These are phyloP conservation scores for Apostichopus leukothele DNA, from an alignment of 53 echinoderm and acorn worm species.

Conservation along the genomic window DNA sequence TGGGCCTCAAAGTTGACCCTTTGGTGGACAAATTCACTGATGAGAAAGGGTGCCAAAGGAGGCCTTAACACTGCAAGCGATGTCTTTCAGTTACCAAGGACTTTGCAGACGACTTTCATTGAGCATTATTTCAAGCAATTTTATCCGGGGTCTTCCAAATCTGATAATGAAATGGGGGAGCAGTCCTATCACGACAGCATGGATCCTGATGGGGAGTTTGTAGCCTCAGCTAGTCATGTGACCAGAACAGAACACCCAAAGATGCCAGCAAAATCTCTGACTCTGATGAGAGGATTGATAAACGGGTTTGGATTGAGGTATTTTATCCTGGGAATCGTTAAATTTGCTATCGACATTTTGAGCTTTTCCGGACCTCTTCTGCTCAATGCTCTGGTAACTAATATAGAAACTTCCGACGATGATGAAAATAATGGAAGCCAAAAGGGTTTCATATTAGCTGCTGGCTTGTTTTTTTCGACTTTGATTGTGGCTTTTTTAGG, in stretches of 20 bases:
- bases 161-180: slow-evolving; percentile 41
- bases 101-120: slow-evolving; percentile 59
- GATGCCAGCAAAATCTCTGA: slow-evolving; percentile 24
- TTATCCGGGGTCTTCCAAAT: slow-evolving; percentile 50
- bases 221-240: slow-evolving; percentile 48
- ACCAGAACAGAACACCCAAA: slow-evolving; percentile 18
- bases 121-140: slow-evolving; percentile 62
- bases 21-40: slow-evolving; percentile 88
- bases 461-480: slow-evolving; percentile 76
- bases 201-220: slow-evolving; percentile 3
- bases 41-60: slow-evolving; percentile 85
- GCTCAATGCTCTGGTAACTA: slow-evolving; percentile 84
- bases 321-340: slow-evolving; percentile 83
- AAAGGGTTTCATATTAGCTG: slow-evolving; percentile 86
- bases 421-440: slow-evolving; percentile 52
- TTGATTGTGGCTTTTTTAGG: slow-evolving; percentile 71
- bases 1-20: slow-evolving; percentile 69
- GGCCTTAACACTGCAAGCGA: slow-evolving; percentile 66
- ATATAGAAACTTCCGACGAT: slow-evolving; percentile 72
- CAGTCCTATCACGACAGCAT: not conserved
- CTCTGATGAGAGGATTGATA: slow-evolving; percentile 67
- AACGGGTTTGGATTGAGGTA: slow-evolving; percentile 77
- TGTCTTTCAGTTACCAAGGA: slow-evolving; percentile 83
- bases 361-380: slow-evolving; percentile 88
- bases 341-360: slow-evolving; percentile 72